These are phyloP conservation scores for Physeter macrocephalus DNA, from an alignment of 2,113 vertebrate species.

Conservation along the genomic window DNA sequence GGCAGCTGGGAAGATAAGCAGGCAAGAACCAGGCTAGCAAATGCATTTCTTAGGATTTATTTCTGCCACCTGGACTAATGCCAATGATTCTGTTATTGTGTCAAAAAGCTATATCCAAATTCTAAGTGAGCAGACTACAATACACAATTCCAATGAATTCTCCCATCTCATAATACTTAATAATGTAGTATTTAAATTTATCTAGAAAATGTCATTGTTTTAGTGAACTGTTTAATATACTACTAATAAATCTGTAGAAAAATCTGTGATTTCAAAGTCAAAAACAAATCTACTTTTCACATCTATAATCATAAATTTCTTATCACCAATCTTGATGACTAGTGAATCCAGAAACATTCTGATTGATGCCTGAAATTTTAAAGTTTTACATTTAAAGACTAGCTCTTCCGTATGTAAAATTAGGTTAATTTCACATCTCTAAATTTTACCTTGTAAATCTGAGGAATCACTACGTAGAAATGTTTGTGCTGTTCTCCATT, in stretches of 20 bases:
- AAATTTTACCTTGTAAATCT: slow-evolving; percentile 94
- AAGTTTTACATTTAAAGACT: slow-evolving; percentile 17
- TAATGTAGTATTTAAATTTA: not conserved
- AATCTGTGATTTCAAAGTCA: slow-evolving; percentile 30
- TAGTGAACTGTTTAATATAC: not conserved
- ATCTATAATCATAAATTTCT: not conserved
- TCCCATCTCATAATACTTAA: not conserved
- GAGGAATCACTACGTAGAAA: slow-evolving; percentile 94
- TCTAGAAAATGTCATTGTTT: not conserved
- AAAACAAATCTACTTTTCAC: slow-evolving; percentile 16
- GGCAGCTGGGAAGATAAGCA: slow-evolving; percentile 12
- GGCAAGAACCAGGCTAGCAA: not conserved
- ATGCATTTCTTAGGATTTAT: slow-evolving; percentile 30
- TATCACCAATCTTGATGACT: not conserved
- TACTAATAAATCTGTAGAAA: not conserved
- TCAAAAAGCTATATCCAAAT: slow-evolving; percentile 17
- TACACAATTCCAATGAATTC: not conserved
- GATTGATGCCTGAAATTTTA: not conserved
- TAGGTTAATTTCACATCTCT: not conserved
- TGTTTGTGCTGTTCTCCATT: slow-evolving; percentile 98
- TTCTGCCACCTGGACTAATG: not conserved
- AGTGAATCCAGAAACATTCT: slow-evolving; percentile 26
- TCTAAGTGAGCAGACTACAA: not conserved
- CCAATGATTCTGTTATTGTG: not conserved
- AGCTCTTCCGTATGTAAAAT: not conserved